These are phyloP conservation scores for Sebastes nivosus DNA, from an alignment of 2,797 vertebrate species.

Conservation along the genomic window DNA sequence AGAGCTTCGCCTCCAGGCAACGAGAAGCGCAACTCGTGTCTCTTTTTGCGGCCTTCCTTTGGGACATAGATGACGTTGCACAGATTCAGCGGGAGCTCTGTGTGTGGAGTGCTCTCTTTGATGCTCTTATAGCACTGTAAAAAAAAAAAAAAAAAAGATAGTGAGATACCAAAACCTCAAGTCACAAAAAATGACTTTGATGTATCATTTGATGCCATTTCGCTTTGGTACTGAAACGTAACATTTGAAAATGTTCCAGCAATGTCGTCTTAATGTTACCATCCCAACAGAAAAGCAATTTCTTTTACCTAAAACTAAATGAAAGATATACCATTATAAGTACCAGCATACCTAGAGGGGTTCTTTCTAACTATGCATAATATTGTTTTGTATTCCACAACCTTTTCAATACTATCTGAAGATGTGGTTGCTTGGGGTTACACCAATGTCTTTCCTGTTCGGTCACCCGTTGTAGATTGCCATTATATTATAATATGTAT, in stretches of 20 bases:
- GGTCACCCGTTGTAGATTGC: background rate
- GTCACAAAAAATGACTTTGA: background rate
- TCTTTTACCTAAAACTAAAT: background rate
- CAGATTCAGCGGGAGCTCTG: conserved; percentile 87
- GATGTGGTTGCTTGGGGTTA: background rate
- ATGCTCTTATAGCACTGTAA: conserved; percentile 96
- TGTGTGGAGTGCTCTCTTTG: conserved; percentile 90
- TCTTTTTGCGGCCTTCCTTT: conserved; percentile 96
- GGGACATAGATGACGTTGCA: conserved; percentile 93
- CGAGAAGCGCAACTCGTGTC: conserved; percentile 94
- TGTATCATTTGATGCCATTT: background rate
- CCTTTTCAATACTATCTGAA: background rate
- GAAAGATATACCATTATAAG: background rate
- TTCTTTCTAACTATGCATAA: background rate
- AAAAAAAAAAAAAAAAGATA: background rate
- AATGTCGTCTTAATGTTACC: background rate
- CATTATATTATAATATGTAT: background rate
- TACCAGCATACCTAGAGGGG: background rate
- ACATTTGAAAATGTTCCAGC: background rate
- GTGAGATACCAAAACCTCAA: background rate
- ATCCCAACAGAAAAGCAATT: background rate
- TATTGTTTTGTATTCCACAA: background rate
- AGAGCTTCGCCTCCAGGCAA: conserved; percentile 90
- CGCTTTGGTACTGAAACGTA: background rate
- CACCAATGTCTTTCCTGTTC: background rate